These are phyloP conservation scores for Meloe dianella DNA, from an alignment of 2,888 invertebrate genomes.

Conservation along the genomic window DNA sequence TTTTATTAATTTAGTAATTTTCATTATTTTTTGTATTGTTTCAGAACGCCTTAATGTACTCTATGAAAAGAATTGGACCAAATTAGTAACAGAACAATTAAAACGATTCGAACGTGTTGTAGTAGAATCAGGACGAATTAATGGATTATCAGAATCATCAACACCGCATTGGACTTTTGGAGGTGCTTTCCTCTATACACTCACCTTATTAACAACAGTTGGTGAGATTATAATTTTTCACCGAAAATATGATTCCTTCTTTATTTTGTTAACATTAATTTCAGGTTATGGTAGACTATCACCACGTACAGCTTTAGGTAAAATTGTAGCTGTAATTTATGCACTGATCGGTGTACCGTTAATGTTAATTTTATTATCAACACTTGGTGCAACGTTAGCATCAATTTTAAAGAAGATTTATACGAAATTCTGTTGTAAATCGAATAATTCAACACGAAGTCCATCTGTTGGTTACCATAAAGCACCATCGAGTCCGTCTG, in stretches of 20 bases:
- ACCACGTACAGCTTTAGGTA: constrained; percentile 81
- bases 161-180: constrained; percentile 81
- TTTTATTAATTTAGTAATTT: too few relatives aligned
- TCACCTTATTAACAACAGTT: constrained; percentile 88
- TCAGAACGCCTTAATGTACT: constrained; percentile 81
- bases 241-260: background rate
- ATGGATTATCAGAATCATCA: constrained; percentile 54
- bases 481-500: constrained; percentile 63
- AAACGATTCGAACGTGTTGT: constrained; percentile 80
- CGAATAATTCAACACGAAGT: constrained; percentile 39
- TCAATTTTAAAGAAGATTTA: constrained; percentile 76
- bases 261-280: constrained; percentile 29
- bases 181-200: constrained; percentile 82
- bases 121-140: constrained; percentile 72
- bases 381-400: constrained; percentile 81
- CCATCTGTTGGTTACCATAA: constrained; percentile 61
- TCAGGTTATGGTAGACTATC: constrained; percentile 86
- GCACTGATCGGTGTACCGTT: constrained; percentile 87
- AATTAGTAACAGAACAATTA: constrained; percentile 77
- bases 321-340: constrained; percentile 84
- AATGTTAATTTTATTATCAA: constrained; percentile 84
- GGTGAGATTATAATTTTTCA: constrained; percentile 64
- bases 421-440: constrained; percentile 59
- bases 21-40: constrained; percentile 40
- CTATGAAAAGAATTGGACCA: constrained; percentile 84